Conservation (phyloP, 2,113 vertebrate species). For the Thalassoma bifasciatum region DNA sequence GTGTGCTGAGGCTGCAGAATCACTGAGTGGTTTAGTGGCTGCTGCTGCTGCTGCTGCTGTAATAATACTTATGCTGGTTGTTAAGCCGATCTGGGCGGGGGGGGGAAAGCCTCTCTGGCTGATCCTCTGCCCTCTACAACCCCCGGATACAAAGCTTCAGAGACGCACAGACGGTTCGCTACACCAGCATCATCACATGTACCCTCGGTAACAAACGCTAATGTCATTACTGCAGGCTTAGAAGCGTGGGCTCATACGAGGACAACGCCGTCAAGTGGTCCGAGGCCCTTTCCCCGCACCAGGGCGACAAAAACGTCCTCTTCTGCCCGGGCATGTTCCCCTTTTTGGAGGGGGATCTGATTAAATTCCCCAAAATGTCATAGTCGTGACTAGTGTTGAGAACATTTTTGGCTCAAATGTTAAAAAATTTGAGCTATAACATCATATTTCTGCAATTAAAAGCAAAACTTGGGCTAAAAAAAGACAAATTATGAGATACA, state of each 20-base stretch:
- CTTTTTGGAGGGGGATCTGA: too few relatives aligned
- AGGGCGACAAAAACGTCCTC: too few relatives aligned
- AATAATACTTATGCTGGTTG: constrained; percentile 77
- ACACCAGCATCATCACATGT: constrained; percentile 24
- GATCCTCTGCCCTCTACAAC: constrained; percentile 65
- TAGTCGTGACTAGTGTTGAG: too few relatives aligned
- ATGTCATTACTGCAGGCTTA: constrained; percentile 42
- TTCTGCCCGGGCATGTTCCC: too few relatives aligned
- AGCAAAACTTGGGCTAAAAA: too few relatives aligned
- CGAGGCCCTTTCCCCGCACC: constrained; percentile 6
- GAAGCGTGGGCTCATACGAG: not conserved
- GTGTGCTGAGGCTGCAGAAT: constrained; percentile 71
- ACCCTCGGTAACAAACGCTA: constrained; percentile 38
- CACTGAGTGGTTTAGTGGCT: constrained; percentile 72
- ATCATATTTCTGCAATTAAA: too few relatives aligned
- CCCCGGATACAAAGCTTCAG: constrained; percentile 51
- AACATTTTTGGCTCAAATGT: too few relatives aligned
- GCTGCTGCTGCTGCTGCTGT: too few relatives aligned
- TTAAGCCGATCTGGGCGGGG: constrained; percentile 73
- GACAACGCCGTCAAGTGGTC: constrained; percentile 10
- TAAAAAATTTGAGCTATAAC: too few relatives aligned
- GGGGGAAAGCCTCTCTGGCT: constrained; percentile 62
- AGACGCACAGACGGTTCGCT: constrained; percentile 18
- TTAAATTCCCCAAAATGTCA: too few relatives aligned
- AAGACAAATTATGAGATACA: too few relatives aligned